Conservation (phyloP, 2,113 vertebrate genomes). For the Oreochromis niloticus region DNA sequence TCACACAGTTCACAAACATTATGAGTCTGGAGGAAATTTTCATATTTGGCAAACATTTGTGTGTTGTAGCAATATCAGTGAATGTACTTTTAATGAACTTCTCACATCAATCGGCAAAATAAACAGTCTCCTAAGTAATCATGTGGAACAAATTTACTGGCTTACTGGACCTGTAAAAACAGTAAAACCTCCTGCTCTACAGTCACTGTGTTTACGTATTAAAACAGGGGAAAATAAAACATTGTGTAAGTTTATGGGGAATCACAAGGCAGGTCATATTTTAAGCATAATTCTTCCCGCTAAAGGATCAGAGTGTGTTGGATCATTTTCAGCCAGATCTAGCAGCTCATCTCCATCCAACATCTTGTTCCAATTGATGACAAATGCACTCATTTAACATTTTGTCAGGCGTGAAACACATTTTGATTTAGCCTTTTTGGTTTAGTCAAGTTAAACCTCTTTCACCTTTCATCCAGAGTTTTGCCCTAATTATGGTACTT, state of each 20-base stretch:
- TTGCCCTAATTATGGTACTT: background rate
- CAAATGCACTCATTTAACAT: background rate
- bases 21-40: background rate
- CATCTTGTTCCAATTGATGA: background rate
- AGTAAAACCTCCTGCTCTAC: background rate
- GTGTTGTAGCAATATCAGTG: background rate
- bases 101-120: background rate
- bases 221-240: background rate
- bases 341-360: background rate
- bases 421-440: background rate
- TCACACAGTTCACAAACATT: background rate
- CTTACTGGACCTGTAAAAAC: background rate
- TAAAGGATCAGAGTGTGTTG: background rate
- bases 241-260: background rate
- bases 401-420: background rate
- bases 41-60: background rate
- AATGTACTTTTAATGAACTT: background rate
- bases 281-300: background rate
- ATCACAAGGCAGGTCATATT: background rate
- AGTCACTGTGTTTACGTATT: background rate
- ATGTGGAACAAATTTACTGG: background rate
- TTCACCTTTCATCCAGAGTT: background rate
- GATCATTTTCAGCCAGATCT: background rate
- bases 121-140: background rate
- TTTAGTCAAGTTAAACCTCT: background rate